Percentiles rank a stretch among this genome's conserved stretches.
Evolutionary conservation across 2,797 vertebrate species (phyloP).

Genomic region (Ataeniobius toweri): DNA sequence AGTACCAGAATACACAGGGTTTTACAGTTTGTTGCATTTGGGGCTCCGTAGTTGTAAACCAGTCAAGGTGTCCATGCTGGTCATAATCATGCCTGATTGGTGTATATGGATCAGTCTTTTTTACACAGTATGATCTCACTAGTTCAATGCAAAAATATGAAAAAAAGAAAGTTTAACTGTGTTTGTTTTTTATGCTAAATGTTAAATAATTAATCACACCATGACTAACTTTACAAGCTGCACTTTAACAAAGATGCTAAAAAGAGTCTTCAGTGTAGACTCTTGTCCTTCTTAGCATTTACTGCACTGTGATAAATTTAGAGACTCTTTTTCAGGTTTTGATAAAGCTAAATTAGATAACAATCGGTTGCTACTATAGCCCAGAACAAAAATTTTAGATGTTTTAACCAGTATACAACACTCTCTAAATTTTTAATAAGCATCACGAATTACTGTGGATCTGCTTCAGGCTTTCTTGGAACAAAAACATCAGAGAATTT

Average conservation of each 20-base stretch:
- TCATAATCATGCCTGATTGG: background rate
- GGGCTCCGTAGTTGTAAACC: background rate
- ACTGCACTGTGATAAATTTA: background rate
- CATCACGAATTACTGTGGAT: background rate
- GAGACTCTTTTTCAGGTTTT: background rate
- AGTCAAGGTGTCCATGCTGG: background rate
- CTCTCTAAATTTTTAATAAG: background rate
- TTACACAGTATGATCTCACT: background rate
- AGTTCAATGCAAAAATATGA: background rate
- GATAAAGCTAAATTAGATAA: conserved; percentile 8
- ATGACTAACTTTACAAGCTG: too few relatives aligned
- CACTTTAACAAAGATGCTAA: too few relatives aligned
- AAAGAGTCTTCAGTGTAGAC: too few relatives aligned
- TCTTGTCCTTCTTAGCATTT: background rate
- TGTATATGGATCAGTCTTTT: background rate
- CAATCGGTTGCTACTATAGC: background rate
- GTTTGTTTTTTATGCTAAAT: too few relatives aligned
- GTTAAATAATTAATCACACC: background rate
- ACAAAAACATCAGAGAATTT: background rate
- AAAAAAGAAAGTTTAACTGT: background rate
- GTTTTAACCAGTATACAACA: background rate
- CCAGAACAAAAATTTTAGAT: background rate
- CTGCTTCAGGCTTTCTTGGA: background rate
- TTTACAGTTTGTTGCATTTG: background rate
- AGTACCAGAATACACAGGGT: background rate